Base-by-base conservation (phyloP, 2,797 vertebrate species). In the Coranthus polyacanthus region DNA sequence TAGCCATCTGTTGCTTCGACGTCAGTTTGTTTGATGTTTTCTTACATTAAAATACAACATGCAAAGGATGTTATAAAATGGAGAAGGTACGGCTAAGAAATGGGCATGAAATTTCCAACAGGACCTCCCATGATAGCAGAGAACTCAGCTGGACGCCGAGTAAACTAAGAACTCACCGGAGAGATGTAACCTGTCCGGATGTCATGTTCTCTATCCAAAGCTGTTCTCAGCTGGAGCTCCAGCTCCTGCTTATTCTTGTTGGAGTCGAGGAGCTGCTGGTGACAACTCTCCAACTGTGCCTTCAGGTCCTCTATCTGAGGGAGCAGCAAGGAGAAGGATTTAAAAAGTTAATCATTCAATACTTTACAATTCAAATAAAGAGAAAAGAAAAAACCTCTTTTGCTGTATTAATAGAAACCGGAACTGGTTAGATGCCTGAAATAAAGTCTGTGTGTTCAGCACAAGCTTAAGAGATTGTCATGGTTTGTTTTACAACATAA, bases 271-370 rank as follows among this genome's bases (percentile, higher is more conserved):
- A 95, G 90, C 82, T 95, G 92, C 79, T 93, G 92, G 64, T 94
- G 93, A 70, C 94, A 95, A 65, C 72, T 90, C 68, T 94, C 92
- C 78, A 95, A 58, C 81, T 95, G 94, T 0, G 64, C 39, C 84
- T 94, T 94, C 72, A 95, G 91, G 61, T 95, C 93, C 74, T 95
- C 94, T 22, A 95, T 93, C 95, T 95, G 86, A 38, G 73, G 38
- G 22, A 16, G 38, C 5, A 17, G 9, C 47, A 29, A 17, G 21
- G 9, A 47, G 2, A 61, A 22, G 0, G 0, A 20, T 18, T 8
- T 13, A 3, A 34, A 9, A 2, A n/a, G 5, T n/a, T 29, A 12
- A 16, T 7, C 38, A 6, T 6, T 6, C 24, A 26, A 6, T 32
- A 32, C 29, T 32, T 32, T 26, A 26, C 24, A n/a, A n/a, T n/a